These are phyloP conservation scores for Enteromius anoplus DNA, from an alignment of 2,797 vertebrate genomes.

Conservation along the genomic window DNA sequence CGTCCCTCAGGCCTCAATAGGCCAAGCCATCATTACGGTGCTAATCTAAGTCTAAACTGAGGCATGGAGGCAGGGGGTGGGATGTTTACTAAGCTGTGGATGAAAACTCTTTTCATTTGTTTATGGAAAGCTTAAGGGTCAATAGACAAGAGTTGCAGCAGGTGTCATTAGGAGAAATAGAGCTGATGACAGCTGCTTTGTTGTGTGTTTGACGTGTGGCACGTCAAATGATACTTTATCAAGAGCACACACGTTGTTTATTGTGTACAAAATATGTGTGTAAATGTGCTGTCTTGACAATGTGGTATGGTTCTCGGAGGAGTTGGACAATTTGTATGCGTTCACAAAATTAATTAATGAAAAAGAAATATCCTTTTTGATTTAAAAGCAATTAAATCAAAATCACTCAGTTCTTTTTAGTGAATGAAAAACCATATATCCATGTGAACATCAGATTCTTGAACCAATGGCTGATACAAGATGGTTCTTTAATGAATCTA, in stretches of 20 bases:
- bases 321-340: background rate
- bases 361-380: background rate
- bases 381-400: background rate
- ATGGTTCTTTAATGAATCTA: background rate
- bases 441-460: no score
- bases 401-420: background rate
- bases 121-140: conserved; percentile 44
- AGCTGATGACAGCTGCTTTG: conserved; percentile 26
- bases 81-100: conserved; percentile 48
- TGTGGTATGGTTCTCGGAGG: background rate
- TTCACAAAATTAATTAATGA: background rate
- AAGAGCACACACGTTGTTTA: background rate
- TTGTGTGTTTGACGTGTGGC: conserved; percentile 15
- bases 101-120: conserved; percentile 49
- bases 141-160: conserved; percentile 26
- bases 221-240: conserved; percentile 34
- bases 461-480: background rate
- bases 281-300: background rate
- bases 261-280: background rate
- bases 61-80: conserved; percentile 25
- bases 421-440: background rate
- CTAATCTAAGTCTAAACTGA: conserved; percentile 54
- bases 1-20: conserved; percentile 49
- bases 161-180: conserved; percentile 27
- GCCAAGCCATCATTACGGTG: conserved; percentile 37